phyloP scores from a whole-genome alignment of 92 coral and sea anemone species.

The Umimayanthus chanpuru region DNA sequence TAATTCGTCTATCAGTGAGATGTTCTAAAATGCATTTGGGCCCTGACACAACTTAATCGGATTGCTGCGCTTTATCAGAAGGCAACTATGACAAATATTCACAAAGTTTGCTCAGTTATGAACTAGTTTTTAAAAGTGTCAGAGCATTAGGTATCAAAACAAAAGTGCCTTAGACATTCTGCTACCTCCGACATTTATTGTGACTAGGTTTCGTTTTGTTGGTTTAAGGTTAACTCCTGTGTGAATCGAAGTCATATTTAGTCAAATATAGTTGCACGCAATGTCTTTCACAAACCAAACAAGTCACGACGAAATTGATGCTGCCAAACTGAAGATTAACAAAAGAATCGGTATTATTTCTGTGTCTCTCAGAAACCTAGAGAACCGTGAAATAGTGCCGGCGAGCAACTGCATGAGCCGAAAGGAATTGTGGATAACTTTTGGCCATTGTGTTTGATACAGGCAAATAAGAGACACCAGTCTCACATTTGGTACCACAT shows the following conservation, averaged over 20 bases:
- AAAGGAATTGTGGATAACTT: slow-evolving; percentile 9
- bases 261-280: neutral
- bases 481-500: neutral
- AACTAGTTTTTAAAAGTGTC: neutral
- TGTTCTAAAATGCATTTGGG: neutral
- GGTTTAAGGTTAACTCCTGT: neutral
- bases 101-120: slow-evolving; percentile 4
- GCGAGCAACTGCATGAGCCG: neutral
- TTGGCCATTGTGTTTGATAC: neutral
- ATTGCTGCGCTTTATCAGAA: neutral
- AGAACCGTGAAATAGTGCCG: neutral
- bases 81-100: slow-evolving; percentile 3
- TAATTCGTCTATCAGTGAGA: neutral
- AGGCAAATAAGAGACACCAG: neutral
- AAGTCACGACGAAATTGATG: neutral
- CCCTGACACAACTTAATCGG: slow-evolving; percentile 11
- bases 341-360: too few relatives aligned
- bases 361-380: neutral
- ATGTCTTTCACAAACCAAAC: neutral
- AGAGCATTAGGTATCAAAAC: slow-evolving; percentile 2
- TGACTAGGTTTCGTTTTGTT: neutral
- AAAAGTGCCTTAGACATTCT: neutral
- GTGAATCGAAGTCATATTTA: neutral
- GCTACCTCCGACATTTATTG: neutral
- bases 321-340: neutral